Evolutionary conservation across 2,888 invertebrate genomes (phyloP).

Genomic region (Epinotia brunnichana): DNA sequence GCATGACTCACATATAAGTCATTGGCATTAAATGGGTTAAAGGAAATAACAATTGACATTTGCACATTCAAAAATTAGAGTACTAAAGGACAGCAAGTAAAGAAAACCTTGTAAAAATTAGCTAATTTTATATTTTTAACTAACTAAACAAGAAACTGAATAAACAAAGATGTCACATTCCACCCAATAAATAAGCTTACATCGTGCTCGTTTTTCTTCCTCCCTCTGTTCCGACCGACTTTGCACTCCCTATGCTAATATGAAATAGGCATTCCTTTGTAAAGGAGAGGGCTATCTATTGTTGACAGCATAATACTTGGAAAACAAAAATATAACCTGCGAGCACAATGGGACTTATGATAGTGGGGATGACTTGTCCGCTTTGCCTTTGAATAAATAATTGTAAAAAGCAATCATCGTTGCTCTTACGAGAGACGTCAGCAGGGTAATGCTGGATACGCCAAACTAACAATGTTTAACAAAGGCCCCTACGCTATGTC

Average conservation of each 20-base stretch:
- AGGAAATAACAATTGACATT: too few relatives aligned
- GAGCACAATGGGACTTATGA: constrained; percentile 36
- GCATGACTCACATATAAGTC: too few relatives aligned
- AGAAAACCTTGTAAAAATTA: background rate
- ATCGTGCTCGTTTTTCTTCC: constrained; percentile 1
- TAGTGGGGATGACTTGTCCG: background rate
- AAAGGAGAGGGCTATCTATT: constrained; percentile 31
- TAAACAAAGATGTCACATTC: constrained; percentile 5
- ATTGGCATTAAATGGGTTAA: too few relatives aligned
- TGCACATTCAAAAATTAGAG: too few relatives aligned
- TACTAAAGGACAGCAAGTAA: too few relatives aligned
- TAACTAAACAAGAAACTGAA: constrained; percentile 8
- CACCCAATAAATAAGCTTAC: background rate
- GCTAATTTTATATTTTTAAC: too few relatives aligned
- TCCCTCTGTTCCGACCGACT: constrained; percentile 28
- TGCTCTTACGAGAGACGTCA: too few relatives aligned
- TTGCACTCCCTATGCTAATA: constrained; percentile 39
- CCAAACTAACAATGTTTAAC: too few relatives aligned
- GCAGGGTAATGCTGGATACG: too few relatives aligned
- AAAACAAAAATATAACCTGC: constrained; percentile 45
- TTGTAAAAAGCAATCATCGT: too few relatives aligned
- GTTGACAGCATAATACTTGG: constrained; percentile 34
- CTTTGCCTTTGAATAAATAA: background rate
- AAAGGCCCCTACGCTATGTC: too few relatives aligned
- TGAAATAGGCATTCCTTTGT: constrained; percentile 37